A percentile compares a stretch with the other conserved stretches of the same genome.
These are phyloP conservation scores for Epizoanthus stellaris DNA, from an alignment of 92 coral and sea anemone species.

Conservation along the genomic window DNA sequence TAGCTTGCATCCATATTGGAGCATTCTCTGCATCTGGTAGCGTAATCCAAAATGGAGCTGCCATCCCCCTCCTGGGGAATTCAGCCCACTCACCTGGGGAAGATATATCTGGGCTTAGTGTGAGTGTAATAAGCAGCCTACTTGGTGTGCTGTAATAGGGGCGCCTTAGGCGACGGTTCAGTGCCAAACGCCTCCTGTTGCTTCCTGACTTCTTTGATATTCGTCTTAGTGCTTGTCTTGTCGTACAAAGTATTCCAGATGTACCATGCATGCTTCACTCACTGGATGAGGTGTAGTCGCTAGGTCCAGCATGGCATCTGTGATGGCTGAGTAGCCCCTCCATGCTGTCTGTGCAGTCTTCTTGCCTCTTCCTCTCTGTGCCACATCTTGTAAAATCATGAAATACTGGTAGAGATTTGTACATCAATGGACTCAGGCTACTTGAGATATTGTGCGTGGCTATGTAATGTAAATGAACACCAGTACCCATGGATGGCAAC, in stretches of 20 bases:
- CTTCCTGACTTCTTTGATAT: background rate
- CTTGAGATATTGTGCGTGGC: too few relatives aligned
- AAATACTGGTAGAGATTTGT: too few relatives aligned
- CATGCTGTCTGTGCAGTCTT: constrained; percentile 21
- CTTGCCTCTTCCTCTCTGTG: constrained; percentile 32
- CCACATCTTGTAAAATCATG: background rate
- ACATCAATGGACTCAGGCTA: too few relatives aligned
- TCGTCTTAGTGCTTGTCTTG: too few relatives aligned
- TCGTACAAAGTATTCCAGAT: too few relatives aligned
- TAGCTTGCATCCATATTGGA: background rate
- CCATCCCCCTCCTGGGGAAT: background rate
- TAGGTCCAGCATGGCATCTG: background rate
- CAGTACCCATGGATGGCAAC: too few relatives aligned
- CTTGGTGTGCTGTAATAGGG: background rate
- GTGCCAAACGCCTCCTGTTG: background rate
- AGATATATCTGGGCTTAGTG: background rate
- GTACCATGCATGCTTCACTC: background rate
- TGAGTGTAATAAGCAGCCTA: too few relatives aligned
- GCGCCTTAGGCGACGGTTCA: background rate
- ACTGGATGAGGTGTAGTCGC: background rate
- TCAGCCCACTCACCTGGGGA: background rate
- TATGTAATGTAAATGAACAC: too few relatives aligned
- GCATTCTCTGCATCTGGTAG: too few relatives aligned
- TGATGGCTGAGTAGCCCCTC: constrained; percentile 28
- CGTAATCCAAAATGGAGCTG: background rate